phyloP scores from a whole-genome alignment of 2,888 invertebrate genomes.

The Ennomos quercinarius region DNA sequence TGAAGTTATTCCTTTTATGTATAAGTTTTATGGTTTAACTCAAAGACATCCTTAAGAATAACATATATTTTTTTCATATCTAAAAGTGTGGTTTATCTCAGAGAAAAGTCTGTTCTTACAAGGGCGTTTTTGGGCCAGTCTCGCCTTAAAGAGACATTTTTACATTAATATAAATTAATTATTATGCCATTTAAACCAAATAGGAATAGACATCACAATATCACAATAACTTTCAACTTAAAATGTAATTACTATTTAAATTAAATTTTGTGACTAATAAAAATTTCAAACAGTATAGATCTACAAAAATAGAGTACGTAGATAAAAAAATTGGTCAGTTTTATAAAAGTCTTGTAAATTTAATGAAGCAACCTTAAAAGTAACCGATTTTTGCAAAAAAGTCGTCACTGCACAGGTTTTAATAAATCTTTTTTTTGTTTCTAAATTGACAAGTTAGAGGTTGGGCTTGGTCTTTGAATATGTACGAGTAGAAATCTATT shows the following conservation, averaged over 20 bases:
- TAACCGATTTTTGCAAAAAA: not conserved
- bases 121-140: too few species aligned
- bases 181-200: constrained; percentile 24
- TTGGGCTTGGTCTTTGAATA: too few species aligned
- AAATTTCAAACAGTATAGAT: constrained; percentile 1
- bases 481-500: too few species aligned
- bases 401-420: constrained; percentile 1
- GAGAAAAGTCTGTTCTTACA: too few species aligned
- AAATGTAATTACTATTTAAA: constrained; percentile 25
- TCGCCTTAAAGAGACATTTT: too few species aligned
- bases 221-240: constrained; percentile 28
- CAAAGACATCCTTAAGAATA: too few species aligned
- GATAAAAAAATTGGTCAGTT: constrained; percentile 26
- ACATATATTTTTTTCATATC: too few species aligned
- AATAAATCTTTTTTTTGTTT: not conserved
- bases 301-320: not conserved
- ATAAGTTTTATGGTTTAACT: too few species aligned
- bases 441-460: not conserved
- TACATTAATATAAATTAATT: constrained; percentile 21
- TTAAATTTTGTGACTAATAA: not conserved
- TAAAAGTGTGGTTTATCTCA: too few species aligned
- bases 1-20: too few species aligned
- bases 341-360: constrained; percentile 7
- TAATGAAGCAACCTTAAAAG: too few species aligned
- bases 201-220: constrained; percentile 28